Conservation (phyloP, 2,888 invertebrate genomes). For the Clanis bilineata region DNA sequence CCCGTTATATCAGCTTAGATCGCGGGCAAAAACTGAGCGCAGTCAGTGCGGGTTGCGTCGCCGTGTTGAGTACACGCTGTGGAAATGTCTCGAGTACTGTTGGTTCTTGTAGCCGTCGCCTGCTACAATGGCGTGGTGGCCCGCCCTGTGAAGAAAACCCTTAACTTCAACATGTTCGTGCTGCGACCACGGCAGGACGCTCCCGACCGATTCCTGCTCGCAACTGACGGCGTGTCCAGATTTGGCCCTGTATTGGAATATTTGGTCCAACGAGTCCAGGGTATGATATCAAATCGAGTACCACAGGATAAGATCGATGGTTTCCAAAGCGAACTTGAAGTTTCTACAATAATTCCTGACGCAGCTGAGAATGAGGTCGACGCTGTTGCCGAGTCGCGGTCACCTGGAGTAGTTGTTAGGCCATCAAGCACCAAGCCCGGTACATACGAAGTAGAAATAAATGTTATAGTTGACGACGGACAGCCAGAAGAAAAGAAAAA, state of each 20-base stretch:
- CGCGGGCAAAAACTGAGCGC: slow-evolving; percentile 63
- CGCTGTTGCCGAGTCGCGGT: slow-evolving; percentile 64
- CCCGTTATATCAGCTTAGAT: slow-evolving; percentile 75
- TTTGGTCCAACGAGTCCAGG: slow-evolving; percentile 86
- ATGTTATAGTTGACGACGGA: slow-evolving; percentile 69
- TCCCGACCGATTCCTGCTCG: slow-evolving; percentile 55
- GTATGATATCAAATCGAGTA: slow-evolving; percentile 85
- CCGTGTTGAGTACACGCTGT: slow-evolving; percentile 57
- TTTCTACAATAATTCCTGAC: slow-evolving; percentile 48
- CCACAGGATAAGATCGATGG: slow-evolving; percentile 79
- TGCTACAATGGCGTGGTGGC: slow-evolving; percentile 51
- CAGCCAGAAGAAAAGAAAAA: slow-evolving; percentile 54
- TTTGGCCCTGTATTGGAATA: slow-evolving; percentile 87
- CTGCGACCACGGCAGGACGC: slow-evolving; percentile 60
- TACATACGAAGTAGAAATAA: slow-evolving; percentile 69
- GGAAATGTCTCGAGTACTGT: slow-evolving; percentile 43
- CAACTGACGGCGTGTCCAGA: slow-evolving; percentile 73
- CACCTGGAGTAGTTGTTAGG: slow-evolving; percentile 65
- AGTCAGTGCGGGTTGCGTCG: slow-evolving; percentile 62
- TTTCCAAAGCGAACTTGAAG: slow-evolving; percentile 35
- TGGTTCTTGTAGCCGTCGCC: slow-evolving; percentile 53
- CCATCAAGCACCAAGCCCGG: slow-evolving; percentile 68
- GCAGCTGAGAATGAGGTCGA: slow-evolving; percentile 76
- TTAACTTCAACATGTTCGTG: slow-evolving; percentile 76
- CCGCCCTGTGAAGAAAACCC: slow-evolving; percentile 63